Evolutionary conservation across 2,797 vertebrate species (phyloP).

Genomic region (Lateolabrax maculatus): DNA sequence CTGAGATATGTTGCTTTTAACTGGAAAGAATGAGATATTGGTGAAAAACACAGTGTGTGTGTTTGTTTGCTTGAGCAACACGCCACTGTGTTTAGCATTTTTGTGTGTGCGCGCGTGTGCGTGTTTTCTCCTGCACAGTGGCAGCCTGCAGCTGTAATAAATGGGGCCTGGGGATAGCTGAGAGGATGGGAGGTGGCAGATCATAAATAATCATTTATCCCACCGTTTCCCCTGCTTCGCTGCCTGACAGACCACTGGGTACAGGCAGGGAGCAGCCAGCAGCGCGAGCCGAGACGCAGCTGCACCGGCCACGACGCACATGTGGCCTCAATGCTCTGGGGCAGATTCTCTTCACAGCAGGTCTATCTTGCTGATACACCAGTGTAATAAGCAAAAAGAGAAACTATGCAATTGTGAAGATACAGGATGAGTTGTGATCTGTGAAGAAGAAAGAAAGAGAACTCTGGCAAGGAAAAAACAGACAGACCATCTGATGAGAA

Average conservation of each 20-base stretch:
- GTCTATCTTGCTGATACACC: constrained; percentile 55
- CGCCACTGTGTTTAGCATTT: constrained; percentile 37
- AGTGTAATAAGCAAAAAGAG: constrained; percentile 54
- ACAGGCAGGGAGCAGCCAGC: constrained; percentile 69
- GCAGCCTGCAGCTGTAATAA: constrained; percentile 86
- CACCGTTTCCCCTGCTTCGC: constrained; percentile 80
- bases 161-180: constrained; percentile 84
- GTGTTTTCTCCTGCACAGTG: constrained; percentile 63
- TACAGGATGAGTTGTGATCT: constrained; percentile 30
- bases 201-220: constrained; percentile 91
- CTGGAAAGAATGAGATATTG: constrained; percentile 42
- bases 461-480: constrained; percentile 29
- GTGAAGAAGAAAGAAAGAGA: constrained; percentile 24
- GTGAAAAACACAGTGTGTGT: constrained; percentile 11
- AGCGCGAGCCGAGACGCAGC: constrained; percentile 68
- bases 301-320: constrained; percentile 69
- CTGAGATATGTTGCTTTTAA: constrained; percentile 60
- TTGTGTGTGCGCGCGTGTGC: constrained; percentile 30
- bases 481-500: constrained; percentile 10
- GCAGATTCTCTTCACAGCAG: constrained; percentile 69
- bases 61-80: constrained; percentile 43
- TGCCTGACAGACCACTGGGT: constrained; percentile 82
- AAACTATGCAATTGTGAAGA: constrained; percentile 51
- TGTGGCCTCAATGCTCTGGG: constrained; percentile 65
- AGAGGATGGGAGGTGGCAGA: constrained; percentile 88